Conservation (phyloP, 1,140 invertebrate species). For the Aporrectodea caliginosa region DNA sequence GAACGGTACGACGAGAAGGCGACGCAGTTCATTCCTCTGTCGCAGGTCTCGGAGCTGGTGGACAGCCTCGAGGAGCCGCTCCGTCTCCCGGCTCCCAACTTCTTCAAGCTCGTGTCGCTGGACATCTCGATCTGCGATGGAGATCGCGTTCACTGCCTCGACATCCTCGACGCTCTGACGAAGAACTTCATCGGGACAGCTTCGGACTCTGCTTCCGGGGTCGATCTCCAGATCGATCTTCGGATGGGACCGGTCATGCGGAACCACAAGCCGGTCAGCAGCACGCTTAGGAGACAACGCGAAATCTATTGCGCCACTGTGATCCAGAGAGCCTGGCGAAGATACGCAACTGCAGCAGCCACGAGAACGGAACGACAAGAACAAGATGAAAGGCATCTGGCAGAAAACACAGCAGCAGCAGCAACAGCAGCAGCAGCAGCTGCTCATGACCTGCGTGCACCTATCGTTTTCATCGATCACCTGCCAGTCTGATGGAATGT, state of each 20-base stretch:
- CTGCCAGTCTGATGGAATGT: no score
- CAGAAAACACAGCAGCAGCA: no score
- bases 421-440: no score
- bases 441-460: no score
- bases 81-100: constrained; percentile 94
- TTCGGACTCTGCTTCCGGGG: constrained; percentile 57
- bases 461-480: no score
- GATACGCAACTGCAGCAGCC: neutral
- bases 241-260: constrained; percentile 67
- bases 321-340: constrained; percentile 75
- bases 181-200: constrained; percentile 91
- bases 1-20: constrained; percentile 96
- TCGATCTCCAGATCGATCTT: neutral
- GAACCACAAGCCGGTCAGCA: constrained; percentile 83
- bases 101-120: constrained; percentile 97
- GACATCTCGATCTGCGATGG: constrained; percentile 96
- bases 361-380: no score
- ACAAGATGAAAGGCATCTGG: no score
- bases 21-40: constrained; percentile 91
- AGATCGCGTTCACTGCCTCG: constrained; percentile 93
- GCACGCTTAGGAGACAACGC: constrained; percentile 86
- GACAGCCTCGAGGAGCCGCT: constrained; percentile 47
- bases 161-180: constrained; percentile 88
- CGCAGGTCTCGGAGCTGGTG: constrained; percentile 63
- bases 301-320: constrained; percentile 92